Base-by-base conservation (phyloP, 2,113 vertebrate genomes). In the Cyrtonyx montezumae region DNA sequence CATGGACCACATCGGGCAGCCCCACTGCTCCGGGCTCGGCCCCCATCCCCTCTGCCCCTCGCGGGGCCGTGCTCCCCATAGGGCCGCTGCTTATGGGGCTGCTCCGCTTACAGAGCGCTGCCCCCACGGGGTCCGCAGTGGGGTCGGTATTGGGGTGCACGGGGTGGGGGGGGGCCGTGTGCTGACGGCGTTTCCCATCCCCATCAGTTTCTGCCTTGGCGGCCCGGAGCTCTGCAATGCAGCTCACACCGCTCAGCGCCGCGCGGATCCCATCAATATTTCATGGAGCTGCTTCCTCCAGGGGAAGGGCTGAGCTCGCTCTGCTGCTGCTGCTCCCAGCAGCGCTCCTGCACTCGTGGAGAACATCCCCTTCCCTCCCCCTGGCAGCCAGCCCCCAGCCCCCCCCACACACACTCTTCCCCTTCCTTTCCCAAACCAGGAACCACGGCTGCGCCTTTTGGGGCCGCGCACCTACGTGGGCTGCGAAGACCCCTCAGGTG, bases 261-360 rank as follows among this genome's bases (percentile, higher is more conserved):
- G 88, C 68, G 93, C 46, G 91, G 92, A 96, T 91, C 96, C 92
- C 93, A 96, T 97, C 96, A 97, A 96, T 96, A 96, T 95, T 96
- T 94, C 94, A 97, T 92, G 90, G 94, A 93, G 90, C 91, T 32
- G 88, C 93, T 97, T 95, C 91, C 96, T 95, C 95, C 91, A 79
- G 96, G 95, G 95, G 91, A 93, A 93, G 88, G 87, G 13, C 78
- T 84, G 84, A 82, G 88, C 46, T 71, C 93, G 91, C 94, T 76
- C 92, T 2, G 70, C 32, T 86, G 49, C 91, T 69, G 71, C 90
- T 25, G 86, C 73, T 96, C 80, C 92, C 42, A 55, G 68, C 82
- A 46, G 91, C 9, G 3, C 66, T 79, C 40, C 40, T 53, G 42
- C n/a, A 36, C 67, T 63, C 13, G 66, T 78, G 55, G 71, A 77